These are phyloP conservation scores for Agrochola macilenta DNA, from an alignment of 2,888 invertebrate species.

Conservation along the genomic window DNA sequence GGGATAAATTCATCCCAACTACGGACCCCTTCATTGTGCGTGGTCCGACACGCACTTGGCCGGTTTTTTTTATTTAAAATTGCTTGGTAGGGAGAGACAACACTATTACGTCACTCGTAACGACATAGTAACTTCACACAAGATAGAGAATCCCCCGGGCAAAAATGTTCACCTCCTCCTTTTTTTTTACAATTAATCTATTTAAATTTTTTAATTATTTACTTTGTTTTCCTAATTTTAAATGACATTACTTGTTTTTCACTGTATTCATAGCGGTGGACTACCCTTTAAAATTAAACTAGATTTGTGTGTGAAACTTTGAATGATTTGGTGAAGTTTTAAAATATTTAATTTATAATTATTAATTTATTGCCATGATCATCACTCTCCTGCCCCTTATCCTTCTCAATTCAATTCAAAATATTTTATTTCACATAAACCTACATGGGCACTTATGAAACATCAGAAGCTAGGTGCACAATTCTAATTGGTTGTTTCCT, in stretches of 20 bases:
- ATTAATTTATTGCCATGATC: neutral
- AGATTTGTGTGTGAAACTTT: neutral
- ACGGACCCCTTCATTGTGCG: too few relatives aligned
- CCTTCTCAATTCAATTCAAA: too few relatives aligned
- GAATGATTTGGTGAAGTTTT: neutral
- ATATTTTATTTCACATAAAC: too few relatives aligned
- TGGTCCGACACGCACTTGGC: too few relatives aligned
- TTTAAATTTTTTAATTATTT: neutral
- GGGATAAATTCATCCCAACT: too few relatives aligned
- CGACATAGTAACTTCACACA: neutral
- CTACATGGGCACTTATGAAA: too few relatives aligned
- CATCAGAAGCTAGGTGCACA: too few relatives aligned
- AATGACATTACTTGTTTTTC: neutral
- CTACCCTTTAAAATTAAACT: neutral
- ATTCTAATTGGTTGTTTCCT: too few relatives aligned
- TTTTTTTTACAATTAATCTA: neutral
- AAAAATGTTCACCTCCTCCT: neutral
- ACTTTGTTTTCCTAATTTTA: neutral
- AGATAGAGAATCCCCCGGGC: neutral
- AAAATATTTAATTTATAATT: neutral
- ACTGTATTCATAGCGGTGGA: too few relatives aligned
- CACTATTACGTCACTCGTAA: neutral
- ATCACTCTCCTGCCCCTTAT: too few relatives aligned
- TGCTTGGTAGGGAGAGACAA: neutral
- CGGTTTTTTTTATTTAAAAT: neutral